phyloP scores from a whole-genome alignment of 2,113 vertebrate species.

The Oceanodroma tethys region DNA sequence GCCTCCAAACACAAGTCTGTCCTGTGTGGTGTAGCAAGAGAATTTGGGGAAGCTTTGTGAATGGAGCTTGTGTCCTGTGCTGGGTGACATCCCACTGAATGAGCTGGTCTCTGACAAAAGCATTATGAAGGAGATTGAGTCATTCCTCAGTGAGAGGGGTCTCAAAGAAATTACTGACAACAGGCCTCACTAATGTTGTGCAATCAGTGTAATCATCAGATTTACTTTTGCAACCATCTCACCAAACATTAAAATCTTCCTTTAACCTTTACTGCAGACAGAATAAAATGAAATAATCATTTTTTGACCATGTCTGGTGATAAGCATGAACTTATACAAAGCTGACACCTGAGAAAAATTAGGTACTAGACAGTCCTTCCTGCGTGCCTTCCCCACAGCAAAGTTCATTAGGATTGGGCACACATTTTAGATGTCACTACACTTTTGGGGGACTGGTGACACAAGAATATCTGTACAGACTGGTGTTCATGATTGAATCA shows the following conservation, averaged over 20 bases:
- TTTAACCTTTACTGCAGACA: background rate
- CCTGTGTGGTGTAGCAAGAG: accelerated
- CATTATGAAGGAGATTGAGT: background rate
- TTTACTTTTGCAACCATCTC: background rate
- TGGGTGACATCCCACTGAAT: background rate
- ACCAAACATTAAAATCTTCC: background rate
- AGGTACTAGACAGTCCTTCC: background rate
- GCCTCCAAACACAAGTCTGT: background rate
- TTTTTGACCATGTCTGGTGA: background rate
- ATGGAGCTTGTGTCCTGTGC: background rate
- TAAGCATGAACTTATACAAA: background rate
- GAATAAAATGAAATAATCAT: background rate
- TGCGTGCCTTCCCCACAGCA: accelerated
- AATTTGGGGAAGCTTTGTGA: background rate
- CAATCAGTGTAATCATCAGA: background rate
- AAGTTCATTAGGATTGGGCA: background rate
- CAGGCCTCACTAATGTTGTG: background rate
- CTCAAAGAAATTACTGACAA: background rate
- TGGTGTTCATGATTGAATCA: background rate
- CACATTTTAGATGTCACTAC: background rate
- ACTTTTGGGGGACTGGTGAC: background rate
- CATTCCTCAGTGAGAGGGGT: background rate
- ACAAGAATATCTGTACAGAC: background rate
- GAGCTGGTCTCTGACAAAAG: background rate
- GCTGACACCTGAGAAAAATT: background rate